Percentiles rank a stretch among this genome's conserved stretches.
Evolutionary conservation across 2,888 invertebrate genomes (phyloP).

Genomic region (Melanostoma mellinum): DNA sequence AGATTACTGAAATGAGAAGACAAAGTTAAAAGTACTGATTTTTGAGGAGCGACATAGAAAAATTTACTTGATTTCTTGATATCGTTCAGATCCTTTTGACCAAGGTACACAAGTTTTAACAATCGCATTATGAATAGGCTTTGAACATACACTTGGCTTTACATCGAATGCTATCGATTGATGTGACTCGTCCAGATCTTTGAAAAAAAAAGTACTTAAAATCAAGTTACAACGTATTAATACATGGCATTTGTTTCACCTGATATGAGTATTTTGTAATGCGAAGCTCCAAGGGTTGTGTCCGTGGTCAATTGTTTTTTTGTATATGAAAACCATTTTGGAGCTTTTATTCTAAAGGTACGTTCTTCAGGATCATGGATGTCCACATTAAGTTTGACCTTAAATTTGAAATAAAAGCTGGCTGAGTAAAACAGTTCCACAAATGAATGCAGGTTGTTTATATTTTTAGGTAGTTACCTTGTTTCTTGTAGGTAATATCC

Average conservation of each 20-base stretch:
- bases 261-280: conserved; percentile 85
- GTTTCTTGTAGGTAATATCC: conserved; percentile 85
- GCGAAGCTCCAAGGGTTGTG: conserved; percentile 84
- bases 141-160: conserved; percentile 83
- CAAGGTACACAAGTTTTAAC: conserved; percentile 86
- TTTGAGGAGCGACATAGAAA: background rate
- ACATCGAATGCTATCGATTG: conserved; percentile 85
- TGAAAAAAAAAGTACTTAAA: conserved; percentile 15
- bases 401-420: conserved; percentile 75
- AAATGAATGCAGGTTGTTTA: background rate
- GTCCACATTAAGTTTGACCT: conserved; percentile 87
- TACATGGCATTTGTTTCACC: conserved; percentile 73
- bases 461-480: conserved; percentile 81
- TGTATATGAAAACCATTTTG: conserved; percentile 81
- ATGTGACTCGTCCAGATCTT: conserved; percentile 83
- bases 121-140: conserved; percentile 83
- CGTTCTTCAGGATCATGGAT: conserved; percentile 83
- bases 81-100: conserved; percentile 85
- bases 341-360: conserved; percentile 79
- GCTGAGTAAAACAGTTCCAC: background rate
- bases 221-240: background rate
- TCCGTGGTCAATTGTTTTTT: conserved; percentile 82
- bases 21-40: background rate
- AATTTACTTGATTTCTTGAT: conserved; percentile 84
- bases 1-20: conserved; percentile 63